phyloP scores from a whole-genome alignment of 2,797 vertebrate genomes.

The Lates japonicus region DNA sequence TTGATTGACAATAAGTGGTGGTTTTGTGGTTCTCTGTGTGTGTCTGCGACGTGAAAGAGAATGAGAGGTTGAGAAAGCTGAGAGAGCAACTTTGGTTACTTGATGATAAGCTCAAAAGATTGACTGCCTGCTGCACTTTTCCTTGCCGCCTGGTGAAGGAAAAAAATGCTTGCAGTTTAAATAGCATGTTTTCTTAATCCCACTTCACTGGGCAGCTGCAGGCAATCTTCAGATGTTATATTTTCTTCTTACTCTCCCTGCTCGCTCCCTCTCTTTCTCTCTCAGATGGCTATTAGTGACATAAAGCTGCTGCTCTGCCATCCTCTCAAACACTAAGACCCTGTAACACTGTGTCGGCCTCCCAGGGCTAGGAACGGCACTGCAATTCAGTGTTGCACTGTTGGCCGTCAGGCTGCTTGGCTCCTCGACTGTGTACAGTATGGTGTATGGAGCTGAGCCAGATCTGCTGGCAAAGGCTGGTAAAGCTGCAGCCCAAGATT shows the following conservation, averaged over 20 bases:
- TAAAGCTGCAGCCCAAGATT: constrained; percentile 31
- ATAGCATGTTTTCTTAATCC: constrained; percentile 81
- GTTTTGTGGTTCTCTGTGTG: constrained; percentile 28
- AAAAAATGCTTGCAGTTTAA: constrained; percentile 75
- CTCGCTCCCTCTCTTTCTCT: constrained; percentile 43
- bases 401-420: constrained; percentile 24
- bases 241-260: constrained; percentile 46
- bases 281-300: constrained; percentile 67
- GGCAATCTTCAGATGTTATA: constrained; percentile 75
- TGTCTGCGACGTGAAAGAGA: constrained; percentile 33
- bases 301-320: constrained; percentile 70
- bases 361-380: constrained; percentile 24
- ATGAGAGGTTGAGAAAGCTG: constrained; percentile 56
- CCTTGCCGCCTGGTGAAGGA: constrained; percentile 41
- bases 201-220: constrained; percentile 72
- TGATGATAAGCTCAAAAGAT: constrained; percentile 78
- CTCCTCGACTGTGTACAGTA: constrained; percentile 37
- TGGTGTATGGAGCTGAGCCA: constrained; percentile 48
- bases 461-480: constrained; percentile 46
- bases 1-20: constrained; percentile 50
- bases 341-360: constrained; percentile 47
- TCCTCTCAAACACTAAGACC: constrained; percentile 63
- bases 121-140: constrained; percentile 73
- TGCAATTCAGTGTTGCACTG: constrained; percentile 32
- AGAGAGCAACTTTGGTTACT: constrained; percentile 68